Percentiles rank a stretch among this genome's conserved stretches.
These are phyloP conservation scores for Pseudomyrmex gracilis DNA, from an alignment of 1,140 invertebrate species.

Conservation along the genomic window DNA sequence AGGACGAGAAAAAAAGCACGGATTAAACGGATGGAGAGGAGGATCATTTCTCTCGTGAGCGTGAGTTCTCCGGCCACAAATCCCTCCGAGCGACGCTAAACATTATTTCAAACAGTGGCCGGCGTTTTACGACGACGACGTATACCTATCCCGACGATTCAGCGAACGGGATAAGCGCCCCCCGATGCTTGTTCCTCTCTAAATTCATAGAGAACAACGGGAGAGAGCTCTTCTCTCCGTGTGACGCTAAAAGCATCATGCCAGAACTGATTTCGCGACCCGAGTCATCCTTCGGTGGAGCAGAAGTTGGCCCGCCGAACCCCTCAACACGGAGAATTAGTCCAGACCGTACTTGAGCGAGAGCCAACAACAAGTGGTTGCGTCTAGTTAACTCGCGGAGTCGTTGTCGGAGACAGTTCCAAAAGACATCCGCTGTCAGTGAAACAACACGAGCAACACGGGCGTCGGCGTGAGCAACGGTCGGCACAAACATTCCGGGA, in stretches of 20 bases:
- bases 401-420: constrained; percentile 72
- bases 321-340: constrained; percentile 64
- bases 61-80: constrained; percentile 24
- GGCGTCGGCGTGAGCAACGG: constrained; percentile 40
- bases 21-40: constrained; percentile 30
- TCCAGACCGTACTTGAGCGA: constrained; percentile 60
- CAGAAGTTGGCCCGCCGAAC: constrained; percentile 43
- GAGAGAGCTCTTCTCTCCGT: neutral
- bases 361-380: constrained; percentile 72
- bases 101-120: constrained; percentile 43
- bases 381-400: constrained; percentile 71
- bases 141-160: constrained; percentile 2
- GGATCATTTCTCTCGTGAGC: constrained; percentile 23
- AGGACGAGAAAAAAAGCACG: constrained; percentile 44
- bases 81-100: constrained; percentile 52
- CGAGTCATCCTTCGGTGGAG: constrained; percentile 12
- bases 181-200: constrained; percentile 22
- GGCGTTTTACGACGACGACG: constrained; percentile 13
- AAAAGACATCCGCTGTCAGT: constrained; percentile 67
- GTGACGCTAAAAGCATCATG: constrained; percentile 6
- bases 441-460: constrained; percentile 27
- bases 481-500: constrained; percentile 36
- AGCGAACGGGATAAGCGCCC: constrained; percentile 32
- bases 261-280: constrained; percentile 52
- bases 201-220: constrained; percentile 35